Percentiles rank a stretch among this genome's conserved stretches.
phyloP scores from a whole-genome alignment of 2,888 invertebrate genomes.

The Caenorhabditis angaria region DNA sequence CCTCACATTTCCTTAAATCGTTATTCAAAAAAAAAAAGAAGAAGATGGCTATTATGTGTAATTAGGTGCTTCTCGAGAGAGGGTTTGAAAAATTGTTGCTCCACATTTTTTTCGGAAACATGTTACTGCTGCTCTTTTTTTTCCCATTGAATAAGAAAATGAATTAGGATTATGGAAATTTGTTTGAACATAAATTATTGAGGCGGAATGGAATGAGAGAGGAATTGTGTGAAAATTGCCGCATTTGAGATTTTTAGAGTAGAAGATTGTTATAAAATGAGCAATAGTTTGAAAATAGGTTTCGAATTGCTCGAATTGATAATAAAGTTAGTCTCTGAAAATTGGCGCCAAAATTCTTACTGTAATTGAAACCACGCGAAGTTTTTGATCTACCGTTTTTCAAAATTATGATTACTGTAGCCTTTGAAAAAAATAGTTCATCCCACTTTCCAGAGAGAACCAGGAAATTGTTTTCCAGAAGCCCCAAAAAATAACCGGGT shows the following conservation, averaged over 20 bases:
- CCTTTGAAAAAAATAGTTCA: too few species aligned
- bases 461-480: too few species aligned
- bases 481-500: too few species aligned
- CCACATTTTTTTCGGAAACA: neutral
- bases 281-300: neutral
- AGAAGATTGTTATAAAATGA: too few species aligned
- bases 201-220: neutral
- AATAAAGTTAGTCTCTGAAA: too few species aligned
- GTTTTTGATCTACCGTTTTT: too few species aligned
- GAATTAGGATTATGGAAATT: neutral
- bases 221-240: neutral
- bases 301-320: too few species aligned
- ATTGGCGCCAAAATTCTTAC: too few species aligned
- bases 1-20: neutral
- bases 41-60: slow-evolving; percentile 9
- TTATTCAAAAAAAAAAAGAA: slow-evolving; percentile 1
- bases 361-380: too few species aligned
- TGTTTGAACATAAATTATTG: neutral
- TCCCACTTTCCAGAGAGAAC: too few species aligned
- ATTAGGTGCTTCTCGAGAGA: slow-evolving; percentile 2
- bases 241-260: neutral
- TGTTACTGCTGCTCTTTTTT: neutral
- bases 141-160: neutral
- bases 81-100: neutral
- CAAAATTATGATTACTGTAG: too few species aligned